Conservation (phyloP, 2,888 invertebrate genomes). For the Metallyticus violacea region DNA sequence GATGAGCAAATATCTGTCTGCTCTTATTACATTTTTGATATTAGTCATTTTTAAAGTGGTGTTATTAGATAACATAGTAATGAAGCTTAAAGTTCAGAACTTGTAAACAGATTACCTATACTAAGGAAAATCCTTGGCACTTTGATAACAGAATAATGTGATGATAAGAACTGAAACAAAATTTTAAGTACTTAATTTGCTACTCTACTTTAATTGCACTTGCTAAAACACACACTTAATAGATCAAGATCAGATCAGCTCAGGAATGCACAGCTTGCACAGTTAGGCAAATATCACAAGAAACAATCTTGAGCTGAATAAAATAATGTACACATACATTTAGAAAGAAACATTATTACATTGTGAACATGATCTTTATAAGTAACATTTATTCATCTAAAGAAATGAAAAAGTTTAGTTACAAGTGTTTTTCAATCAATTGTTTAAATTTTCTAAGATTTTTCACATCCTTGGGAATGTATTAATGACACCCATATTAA, state of each 20-base stretch:
- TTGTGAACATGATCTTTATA: too few species aligned
- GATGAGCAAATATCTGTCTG: background rate
- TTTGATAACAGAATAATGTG: background rate
- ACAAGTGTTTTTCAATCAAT: too few species aligned
- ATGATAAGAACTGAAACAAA: background rate
- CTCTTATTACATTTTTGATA: background rate
- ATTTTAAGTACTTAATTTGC: background rate
- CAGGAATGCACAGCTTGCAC: background rate
- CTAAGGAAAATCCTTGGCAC: background rate
- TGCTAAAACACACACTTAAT: background rate
- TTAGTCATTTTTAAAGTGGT: background rate
- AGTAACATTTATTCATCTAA: too few species aligned
- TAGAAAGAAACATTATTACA: too few species aligned
- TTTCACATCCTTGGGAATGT: too few species aligned
- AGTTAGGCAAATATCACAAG: too few species aligned
- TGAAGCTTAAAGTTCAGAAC: background rate
- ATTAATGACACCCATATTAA: too few species aligned
- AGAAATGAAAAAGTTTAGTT: too few species aligned
- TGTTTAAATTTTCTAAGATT: too few species aligned
- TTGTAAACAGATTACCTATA: background rate
- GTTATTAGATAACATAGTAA: background rate
- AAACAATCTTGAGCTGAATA: too few species aligned
- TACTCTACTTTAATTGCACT: background rate
- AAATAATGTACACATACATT: too few species aligned
- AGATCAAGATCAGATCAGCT: background rate